Evolutionary conservation across 2,113 vertebrate species (phyloP).

Genomic region (Seriola aureovittata): DNA sequence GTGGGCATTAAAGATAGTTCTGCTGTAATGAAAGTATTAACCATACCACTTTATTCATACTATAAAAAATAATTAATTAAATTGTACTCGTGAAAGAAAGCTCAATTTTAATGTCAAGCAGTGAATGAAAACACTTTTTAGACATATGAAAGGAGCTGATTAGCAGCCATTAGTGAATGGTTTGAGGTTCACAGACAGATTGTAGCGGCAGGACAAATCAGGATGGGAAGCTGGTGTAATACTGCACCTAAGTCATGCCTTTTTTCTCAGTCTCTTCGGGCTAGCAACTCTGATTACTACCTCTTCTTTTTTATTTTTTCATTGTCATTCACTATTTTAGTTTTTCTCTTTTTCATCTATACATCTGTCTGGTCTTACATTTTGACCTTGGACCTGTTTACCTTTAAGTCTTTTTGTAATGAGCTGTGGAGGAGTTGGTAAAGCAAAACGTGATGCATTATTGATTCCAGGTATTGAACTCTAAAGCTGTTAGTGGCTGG

Average conservation of each 20-base stretch:
- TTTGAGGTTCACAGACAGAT: conserved; percentile 8
- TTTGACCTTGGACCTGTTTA: conserved; percentile 45
- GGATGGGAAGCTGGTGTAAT: conserved; percentile 10
- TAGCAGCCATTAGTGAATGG: not conserved
- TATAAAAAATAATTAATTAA: not conserved
- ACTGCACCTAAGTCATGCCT: conserved; percentile 14
- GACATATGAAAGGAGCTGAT: conserved; percentile 13
- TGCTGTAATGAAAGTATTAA: not conserved
- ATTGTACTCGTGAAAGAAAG: conserved; percentile 5
- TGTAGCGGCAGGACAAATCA: conserved; percentile 17
- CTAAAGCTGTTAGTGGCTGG: conserved; percentile 56
- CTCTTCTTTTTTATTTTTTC: not conserved
- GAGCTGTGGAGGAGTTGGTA: conserved; percentile 58
- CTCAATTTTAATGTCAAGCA: not conserved
- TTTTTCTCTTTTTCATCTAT: conserved; percentile 19
- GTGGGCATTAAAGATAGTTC: not conserved
- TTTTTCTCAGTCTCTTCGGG: conserved; percentile 23
- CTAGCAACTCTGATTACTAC: conserved; percentile 2
- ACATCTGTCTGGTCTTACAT: conserved; percentile 40
- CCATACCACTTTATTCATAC: not conserved
- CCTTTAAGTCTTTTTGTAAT: conserved; percentile 45
- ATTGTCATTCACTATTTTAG: not conserved
- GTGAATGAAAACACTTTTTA: conserved; percentile 4
- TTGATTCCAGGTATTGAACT: conserved; percentile 59
- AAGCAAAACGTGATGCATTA: conserved; percentile 65